A percentile compares a stretch with the other conserved stretches of the same genome.
Evolutionary conservation across 2,797 vertebrate genomes (phyloP).

Genomic region (Cyclura pinguis): DNA sequence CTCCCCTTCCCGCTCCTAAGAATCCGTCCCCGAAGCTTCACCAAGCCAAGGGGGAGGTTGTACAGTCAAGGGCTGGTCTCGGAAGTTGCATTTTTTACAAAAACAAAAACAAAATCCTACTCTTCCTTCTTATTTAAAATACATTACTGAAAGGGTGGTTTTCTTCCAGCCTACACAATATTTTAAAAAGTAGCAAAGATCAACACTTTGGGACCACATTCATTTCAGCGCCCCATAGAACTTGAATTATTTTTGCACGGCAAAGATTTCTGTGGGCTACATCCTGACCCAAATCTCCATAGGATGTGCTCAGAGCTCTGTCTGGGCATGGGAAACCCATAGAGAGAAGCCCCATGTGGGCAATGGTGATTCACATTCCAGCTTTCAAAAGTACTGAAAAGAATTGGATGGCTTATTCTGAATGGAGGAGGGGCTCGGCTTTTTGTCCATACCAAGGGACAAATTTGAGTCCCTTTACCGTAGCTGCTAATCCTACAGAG

Average conservation of each 20-base stretch:
- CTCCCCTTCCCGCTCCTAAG: slow-evolving; percentile 61
- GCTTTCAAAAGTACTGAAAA: not conserved
- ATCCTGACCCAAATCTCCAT: not conserved
- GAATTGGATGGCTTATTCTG: slow-evolving; percentile 42
- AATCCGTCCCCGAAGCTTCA: slow-evolving; percentile 69
- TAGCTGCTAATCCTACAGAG: not conserved
- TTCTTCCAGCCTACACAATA: slow-evolving; percentile 60
- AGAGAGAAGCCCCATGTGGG: no score
- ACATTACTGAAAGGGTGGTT: not conserved
- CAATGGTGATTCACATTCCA: fast-evolving
- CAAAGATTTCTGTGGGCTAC: not conserved
- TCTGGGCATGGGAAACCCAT: not conserved
- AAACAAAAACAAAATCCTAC: slow-evolving; percentile 14
- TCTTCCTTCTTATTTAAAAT: not conserved
- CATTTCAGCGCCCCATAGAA: not conserved
- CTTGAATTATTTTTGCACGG: not conserved
- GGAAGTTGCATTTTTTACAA: slow-evolving; percentile 60
- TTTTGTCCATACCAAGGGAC: slow-evolving; percentile 50
- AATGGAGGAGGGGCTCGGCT: slow-evolving; percentile 37
- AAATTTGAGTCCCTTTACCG: slow-evolving; percentile 17
- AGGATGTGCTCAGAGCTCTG: not conserved
- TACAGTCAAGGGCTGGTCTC: slow-evolving; percentile 78
- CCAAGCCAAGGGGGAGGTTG: slow-evolving; percentile 72
- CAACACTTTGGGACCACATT: slow-evolving; percentile 49
- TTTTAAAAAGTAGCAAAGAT: slow-evolving; percentile 48